Percentiles rank a stretch among this genome's conserved stretches.
These are phyloP conservation scores for Cenopis cana DNA, from an alignment of 2,888 invertebrate species.

Conservation along the genomic window DNA sequence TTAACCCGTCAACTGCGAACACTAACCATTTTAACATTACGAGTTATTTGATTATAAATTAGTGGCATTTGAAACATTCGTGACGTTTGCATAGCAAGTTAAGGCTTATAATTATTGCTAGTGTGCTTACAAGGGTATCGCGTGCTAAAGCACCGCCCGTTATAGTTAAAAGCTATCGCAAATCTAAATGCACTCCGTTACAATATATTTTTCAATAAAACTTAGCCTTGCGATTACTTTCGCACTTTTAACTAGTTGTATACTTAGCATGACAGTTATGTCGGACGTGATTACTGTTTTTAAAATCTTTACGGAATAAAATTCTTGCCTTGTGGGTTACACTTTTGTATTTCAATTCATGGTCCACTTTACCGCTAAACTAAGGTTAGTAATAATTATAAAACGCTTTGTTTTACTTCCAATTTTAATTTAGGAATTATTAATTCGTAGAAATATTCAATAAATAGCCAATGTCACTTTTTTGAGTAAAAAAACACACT, in stretches of 20 bases:
- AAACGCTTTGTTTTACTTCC: too few species aligned
- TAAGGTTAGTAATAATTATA: too few species aligned
- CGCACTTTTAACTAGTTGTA: slow-evolving; percentile 14
- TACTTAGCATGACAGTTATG: not conserved
- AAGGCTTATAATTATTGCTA: slow-evolving; percentile 21
- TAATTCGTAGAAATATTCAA: too few species aligned
- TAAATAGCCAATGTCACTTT: too few species aligned
- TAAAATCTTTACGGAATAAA: not conserved
- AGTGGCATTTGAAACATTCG: slow-evolving; percentile 19
- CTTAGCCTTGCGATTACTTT: slow-evolving; percentile 3
- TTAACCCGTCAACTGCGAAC: slow-evolving; percentile 23
- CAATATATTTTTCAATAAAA: slow-evolving; percentile 27
- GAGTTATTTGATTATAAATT: slow-evolving; percentile 20
- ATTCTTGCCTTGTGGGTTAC: not conserved
- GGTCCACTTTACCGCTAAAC: too few species aligned
- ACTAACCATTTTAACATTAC: slow-evolving; percentile 8
- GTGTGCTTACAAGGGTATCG: slow-evolving; percentile 34
- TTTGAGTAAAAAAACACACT: too few species aligned
- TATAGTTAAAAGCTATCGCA: slow-evolving; percentile 30
- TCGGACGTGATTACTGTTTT: not conserved
- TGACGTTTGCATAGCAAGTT: slow-evolving; percentile 28
- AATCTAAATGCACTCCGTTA: slow-evolving; percentile 41
- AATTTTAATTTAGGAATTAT: too few species aligned
- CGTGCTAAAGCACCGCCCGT: slow-evolving; percentile 26
- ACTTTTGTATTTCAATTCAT: too few species aligned